Evolutionary conservation across 2,888 invertebrate genomes (phyloP), one percentile per base, ranked within the genome.

Genomic region (Xestia rhomboidea): DNA sequence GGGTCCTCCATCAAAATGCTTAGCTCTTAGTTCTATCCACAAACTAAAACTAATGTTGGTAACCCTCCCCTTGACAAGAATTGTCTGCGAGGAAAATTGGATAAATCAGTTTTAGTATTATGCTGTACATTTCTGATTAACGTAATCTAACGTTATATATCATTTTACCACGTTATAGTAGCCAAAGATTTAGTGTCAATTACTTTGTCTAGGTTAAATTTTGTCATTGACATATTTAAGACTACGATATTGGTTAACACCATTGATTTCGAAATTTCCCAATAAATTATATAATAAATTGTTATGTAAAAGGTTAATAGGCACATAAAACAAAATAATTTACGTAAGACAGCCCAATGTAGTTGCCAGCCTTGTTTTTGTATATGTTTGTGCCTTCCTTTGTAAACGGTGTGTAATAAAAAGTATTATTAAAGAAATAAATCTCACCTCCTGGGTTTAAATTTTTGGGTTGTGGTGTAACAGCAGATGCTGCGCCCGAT

Each of bases 401-500:
- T 34, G 27, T 30, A 69, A 63, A 63, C 24, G 44, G 24, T 57
- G 21, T 21, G 44, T 18, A 66, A 62, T 82, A 67, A 63, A 68
- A 72, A 66, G 5, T 72, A n/a, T 41, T 24, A 77, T 46, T 44
- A 63, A 21, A 18, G 60, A n/a, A 51, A 83, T 83, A 60, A 66
- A 68, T 66, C 97, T 97, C 95, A 98, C 98, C 98, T 97, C 98
- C 98, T 82, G 98, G 97, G 90, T 97, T 97, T 90, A 98, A 94
- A 94, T 98, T 98, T 94, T 98, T 97, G 84, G 98, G 97, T 93
- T 98, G 98, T 75, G 98, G 98, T 89, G 98, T 97, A 87, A 98
- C 97, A 89, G 97, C 97, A 82, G 98, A 97, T 79, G 98, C 97
- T 88, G 98, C 98, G 82, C 98, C 98, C 83, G 98, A 98, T 86